Conservation (phyloP, 1,140 invertebrate species). For the Diabrotica virgifera region DNA sequence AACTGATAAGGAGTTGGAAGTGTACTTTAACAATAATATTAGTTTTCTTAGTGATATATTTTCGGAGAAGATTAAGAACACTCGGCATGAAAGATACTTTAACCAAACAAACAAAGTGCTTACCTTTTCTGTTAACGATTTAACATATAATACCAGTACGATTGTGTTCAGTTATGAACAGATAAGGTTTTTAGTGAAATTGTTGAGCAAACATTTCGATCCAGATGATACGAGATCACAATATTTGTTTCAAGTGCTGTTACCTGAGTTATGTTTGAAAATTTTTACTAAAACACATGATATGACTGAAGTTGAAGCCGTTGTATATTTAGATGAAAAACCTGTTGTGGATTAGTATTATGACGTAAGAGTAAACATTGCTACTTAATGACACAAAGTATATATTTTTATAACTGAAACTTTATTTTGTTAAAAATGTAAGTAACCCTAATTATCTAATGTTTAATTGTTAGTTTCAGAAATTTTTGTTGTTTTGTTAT, state of each 20-base stretch:
- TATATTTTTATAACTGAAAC: too few relatives aligned
- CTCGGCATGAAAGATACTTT: slow-evolving; percentile 27
- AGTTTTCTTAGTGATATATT: slow-evolving; percentile 25
- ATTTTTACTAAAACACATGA: slow-evolving; percentile 34
- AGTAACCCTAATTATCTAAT: too few relatives aligned
- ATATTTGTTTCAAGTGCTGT: slow-evolving; percentile 38
- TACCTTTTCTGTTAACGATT: slow-evolving; percentile 17
- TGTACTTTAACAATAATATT: slow-evolving; percentile 23
- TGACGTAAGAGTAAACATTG: too few relatives aligned
- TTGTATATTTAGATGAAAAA: slow-evolving; percentile 26
- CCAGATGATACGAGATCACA: slow-evolving; percentile 20
- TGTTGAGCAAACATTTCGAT: slow-evolving; percentile 29
- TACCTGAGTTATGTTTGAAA: slow-evolving; percentile 36
- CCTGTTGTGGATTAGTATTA: slow-evolving; percentile 13
- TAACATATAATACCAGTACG: slow-evolving; percentile 32
- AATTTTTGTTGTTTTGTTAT: too few relatives aligned
- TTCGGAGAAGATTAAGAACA: slow-evolving; percentile 21
- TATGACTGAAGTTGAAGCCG: slow-evolving; percentile 25
- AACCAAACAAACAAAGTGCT: slow-evolving; percentile 7
- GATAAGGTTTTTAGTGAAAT: slow-evolving; percentile 22
- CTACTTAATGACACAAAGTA: too few relatives aligned
- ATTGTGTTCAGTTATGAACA: slow-evolving; percentile 33
- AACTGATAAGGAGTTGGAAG: slow-evolving; percentile 20
- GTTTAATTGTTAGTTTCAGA: too few relatives aligned
- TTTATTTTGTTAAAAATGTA: too few relatives aligned